Conservation (phyloP, 2,113 vertebrate genomes). For the Porphyrio hochstetteri region DNA sequence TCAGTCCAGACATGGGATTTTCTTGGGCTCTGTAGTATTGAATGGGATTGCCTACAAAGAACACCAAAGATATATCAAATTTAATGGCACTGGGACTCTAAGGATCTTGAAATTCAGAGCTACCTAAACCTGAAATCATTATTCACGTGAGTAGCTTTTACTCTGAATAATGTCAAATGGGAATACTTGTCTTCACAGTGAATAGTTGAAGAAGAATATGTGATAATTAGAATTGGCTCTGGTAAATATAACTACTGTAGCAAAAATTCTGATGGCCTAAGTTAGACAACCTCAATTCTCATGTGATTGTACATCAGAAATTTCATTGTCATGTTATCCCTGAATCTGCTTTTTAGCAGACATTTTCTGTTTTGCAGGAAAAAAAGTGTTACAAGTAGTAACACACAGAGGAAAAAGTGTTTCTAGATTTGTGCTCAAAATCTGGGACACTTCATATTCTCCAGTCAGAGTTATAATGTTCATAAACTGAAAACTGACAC, state of each 20-base stretch:
- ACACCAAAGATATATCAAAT: not conserved
- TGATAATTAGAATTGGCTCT: not conserved
- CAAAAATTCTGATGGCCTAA: not conserved
- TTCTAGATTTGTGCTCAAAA: not conserved
- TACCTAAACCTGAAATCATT: not conserved
- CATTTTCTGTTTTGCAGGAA: not conserved
- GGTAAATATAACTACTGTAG: not conserved
- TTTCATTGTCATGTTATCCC: not conserved
- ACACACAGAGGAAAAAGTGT: not conserved
- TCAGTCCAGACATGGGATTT: not conserved
- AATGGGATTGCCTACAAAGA: not conserved
- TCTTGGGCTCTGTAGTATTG: not conserved
- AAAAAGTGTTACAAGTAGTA: not conserved
- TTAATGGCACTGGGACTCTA: not conserved
- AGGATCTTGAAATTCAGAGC: slow-evolving; percentile 12
- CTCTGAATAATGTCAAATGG: not conserved
- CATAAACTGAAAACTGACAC: not conserved
- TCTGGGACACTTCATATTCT: not conserved
- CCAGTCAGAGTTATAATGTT: not conserved
- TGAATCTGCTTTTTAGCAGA: not conserved
- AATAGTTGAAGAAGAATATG: not conserved
- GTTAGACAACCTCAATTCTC: not conserved
- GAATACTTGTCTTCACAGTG: not conserved
- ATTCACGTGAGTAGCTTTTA: not conserved
- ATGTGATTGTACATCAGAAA: not conserved